Conservation (phyloP, 2,113 vertebrate genomes). For the Tretioscincus oriximinensis region DNA sequence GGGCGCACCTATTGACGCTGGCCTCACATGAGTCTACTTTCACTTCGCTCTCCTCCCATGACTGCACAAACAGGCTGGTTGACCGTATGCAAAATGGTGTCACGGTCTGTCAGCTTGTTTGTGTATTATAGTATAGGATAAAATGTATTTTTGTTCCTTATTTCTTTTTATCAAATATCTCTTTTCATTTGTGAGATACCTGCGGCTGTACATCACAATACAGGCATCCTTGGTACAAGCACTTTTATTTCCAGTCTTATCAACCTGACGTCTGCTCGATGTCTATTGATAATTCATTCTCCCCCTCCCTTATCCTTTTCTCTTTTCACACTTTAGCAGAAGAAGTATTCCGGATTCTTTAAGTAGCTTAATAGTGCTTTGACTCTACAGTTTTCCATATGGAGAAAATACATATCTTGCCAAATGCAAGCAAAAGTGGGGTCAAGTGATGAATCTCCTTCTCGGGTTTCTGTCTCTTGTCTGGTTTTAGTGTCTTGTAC, state of each 20-base stretch:
- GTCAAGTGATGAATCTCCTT: constrained; percentile 53
- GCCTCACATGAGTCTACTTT: no score
- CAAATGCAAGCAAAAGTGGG: constrained; percentile 48
- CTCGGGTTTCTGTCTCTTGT: constrained; percentile 39
- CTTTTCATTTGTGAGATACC: no score
- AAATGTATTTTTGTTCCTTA: no score
- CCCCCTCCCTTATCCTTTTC: not conserved
- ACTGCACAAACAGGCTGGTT: no score
- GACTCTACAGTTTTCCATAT: constrained; percentile 46
- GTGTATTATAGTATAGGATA: no score
- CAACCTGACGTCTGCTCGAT: constrained; percentile 14
- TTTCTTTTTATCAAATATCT: no score
- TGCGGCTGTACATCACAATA: no score
- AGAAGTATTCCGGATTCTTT: constrained; percentile 33
- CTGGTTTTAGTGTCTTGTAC: constrained; percentile 35
- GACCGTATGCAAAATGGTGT: no score
- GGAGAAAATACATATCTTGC: constrained; percentile 37
- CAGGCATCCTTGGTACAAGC: not conserved
- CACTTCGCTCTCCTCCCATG: no score
- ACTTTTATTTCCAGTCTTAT: not conserved
- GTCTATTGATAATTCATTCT: not conserved
- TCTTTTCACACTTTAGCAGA: constrained; percentile 22
- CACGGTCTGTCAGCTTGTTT: no score
- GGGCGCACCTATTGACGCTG: no score
- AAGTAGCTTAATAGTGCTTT: constrained; percentile 51